Conservation (phyloP, 2,797 vertebrate species). For the Xyrichtys novacula region DNA sequence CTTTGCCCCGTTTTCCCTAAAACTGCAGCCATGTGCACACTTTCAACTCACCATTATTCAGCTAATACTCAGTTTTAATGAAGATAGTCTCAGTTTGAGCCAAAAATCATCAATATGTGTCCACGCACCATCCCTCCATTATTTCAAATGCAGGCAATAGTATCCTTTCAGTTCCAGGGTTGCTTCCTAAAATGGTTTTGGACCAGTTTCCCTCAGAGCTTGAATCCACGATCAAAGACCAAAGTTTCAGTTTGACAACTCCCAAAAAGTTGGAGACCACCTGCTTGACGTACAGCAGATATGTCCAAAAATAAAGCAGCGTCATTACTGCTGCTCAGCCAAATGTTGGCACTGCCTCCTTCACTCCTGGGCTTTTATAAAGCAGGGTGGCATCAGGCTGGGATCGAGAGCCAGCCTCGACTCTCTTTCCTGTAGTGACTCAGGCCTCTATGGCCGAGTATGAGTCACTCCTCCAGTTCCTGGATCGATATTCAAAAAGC, state of each 20-base stretch:
- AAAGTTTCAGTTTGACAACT: constrained; percentile 52
- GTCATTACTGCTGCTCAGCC: constrained; percentile 46
- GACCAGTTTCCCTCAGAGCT: constrained; percentile 14
- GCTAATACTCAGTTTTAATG: constrained; percentile 7
- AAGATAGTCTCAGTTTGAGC: constrained; percentile 9
- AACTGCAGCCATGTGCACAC: neutral
- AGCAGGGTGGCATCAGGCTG: constrained; percentile 48
- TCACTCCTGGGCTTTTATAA: constrained; percentile 51
- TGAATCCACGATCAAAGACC: constrained; percentile 49
- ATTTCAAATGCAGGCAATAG: constrained; percentile 19
- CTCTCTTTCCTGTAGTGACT: constrained; percentile 69
- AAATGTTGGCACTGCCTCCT: constrained; percentile 56
- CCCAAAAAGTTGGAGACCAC: constrained; percentile 38
- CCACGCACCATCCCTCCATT: constrained; percentile 15
- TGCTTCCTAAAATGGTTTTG: constrained; percentile 32
- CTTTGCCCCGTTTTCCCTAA: neutral
- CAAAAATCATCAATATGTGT: constrained; percentile 15
- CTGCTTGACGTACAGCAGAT: constrained; percentile 33
- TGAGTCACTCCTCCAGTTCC: constrained; percentile 71
- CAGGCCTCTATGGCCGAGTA: constrained; percentile 63
- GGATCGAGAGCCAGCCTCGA: constrained; percentile 47
- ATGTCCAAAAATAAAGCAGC: constrained; percentile 62
- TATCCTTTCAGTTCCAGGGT: constrained; percentile 11
- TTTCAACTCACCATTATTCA: neutral
- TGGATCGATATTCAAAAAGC: constrained; percentile 79